A percentile compares a stretch with the other conserved stretches of the same genome.
Evolutionary conservation across 2,113 vertebrate species (phyloP).

Genomic region (Fukomys damarensis): DNA sequence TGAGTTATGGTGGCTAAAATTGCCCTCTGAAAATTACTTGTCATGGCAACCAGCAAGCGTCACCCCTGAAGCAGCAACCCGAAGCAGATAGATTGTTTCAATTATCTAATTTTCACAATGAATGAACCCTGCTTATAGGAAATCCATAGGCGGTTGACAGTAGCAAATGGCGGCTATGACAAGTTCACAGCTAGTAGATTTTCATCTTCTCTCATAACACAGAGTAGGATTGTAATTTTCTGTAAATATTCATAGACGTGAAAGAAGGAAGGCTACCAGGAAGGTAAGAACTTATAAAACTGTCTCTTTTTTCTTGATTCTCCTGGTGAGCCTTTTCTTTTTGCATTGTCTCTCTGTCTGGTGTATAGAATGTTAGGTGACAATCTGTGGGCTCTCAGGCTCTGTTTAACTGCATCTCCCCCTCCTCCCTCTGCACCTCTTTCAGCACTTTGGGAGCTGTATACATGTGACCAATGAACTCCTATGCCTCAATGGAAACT

Average conservation of each 20-base stretch:
- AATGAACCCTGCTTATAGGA: slow-evolving; percentile 85
- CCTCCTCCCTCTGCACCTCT: not conserved
- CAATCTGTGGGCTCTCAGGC: not conserved
- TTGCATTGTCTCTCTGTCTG: not conserved
- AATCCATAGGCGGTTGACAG: slow-evolving; percentile 85
- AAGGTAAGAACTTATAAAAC: not conserved
- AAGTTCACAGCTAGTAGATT: slow-evolving; percentile 73
- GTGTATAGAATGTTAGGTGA: not conserved
- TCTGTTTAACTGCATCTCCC: not conserved
- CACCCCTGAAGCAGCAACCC: slow-evolving; percentile 78
- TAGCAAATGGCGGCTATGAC: slow-evolving; percentile 77
- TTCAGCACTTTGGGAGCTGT: not conserved
- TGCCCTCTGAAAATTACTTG: slow-evolving; percentile 78
- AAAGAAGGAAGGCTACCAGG: not conserved
- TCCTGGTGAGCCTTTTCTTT: not conserved
- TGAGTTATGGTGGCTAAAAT: slow-evolving; percentile 76
- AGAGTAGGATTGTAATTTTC: slow-evolving; percentile 71
- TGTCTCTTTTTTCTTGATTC: not conserved
- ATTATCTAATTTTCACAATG: slow-evolving; percentile 86
- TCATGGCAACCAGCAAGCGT: slow-evolving; percentile 61
- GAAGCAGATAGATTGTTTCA: slow-evolving; percentile 84
- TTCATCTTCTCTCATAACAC: slow-evolving; percentile 71
- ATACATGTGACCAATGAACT: not conserved
- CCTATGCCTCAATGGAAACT: not conserved
- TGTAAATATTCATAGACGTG: slow-evolving; percentile 65